Percentiles rank a stretch among this genome's conserved stretches.
These are phyloP conservation scores for Morone chrysops DNA, from an alignment of 2,113 vertebrate species.

Conservation along the genomic window DNA sequence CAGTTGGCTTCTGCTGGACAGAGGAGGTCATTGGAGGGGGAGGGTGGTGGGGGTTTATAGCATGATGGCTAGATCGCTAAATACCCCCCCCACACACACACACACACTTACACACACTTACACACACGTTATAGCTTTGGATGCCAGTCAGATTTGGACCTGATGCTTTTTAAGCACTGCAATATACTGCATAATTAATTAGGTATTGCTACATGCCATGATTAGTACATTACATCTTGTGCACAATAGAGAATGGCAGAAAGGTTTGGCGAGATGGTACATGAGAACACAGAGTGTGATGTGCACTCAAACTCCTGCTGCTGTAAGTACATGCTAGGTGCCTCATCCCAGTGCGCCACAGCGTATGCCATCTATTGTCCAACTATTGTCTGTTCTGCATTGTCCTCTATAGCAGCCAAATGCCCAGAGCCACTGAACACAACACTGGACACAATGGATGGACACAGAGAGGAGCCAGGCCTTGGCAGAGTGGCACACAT, in stretches of 20 bases:
- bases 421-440: conserved; percentile 75
- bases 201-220: conserved; percentile 26
- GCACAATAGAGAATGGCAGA: conserved; percentile 39
- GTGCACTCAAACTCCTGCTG: conserved; percentile 40
- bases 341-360: conserved; percentile 53
- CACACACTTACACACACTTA: conserved; percentile 29
- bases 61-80: conserved; percentile 13
- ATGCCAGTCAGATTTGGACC: conserved; percentile 41
- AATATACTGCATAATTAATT: conserved; percentile 47
- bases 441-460: conserved; percentile 73
- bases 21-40: conserved; percentile 56
- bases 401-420: conserved; percentile 74
- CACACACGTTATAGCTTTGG: conserved; percentile 35
- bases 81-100: conserved; percentile 1
- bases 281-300: conserved; percentile 23
- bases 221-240: conserved; percentile 47
- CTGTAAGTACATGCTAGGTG: conserved; percentile 59
- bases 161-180: conserved; percentile 46
- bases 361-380: conserved; percentile 68
- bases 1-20: conserved; percentile 69
- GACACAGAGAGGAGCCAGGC: conserved; percentile 66
- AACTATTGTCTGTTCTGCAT: conserved; percentile 72
- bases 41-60: neutral
- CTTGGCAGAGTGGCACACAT: conserved; percentile 64
- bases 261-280: conserved; percentile 31